These are phyloP conservation scores for Oryzias sinensis DNA, from an alignment of 2,797 vertebrate species.

Conservation along the genomic window DNA sequence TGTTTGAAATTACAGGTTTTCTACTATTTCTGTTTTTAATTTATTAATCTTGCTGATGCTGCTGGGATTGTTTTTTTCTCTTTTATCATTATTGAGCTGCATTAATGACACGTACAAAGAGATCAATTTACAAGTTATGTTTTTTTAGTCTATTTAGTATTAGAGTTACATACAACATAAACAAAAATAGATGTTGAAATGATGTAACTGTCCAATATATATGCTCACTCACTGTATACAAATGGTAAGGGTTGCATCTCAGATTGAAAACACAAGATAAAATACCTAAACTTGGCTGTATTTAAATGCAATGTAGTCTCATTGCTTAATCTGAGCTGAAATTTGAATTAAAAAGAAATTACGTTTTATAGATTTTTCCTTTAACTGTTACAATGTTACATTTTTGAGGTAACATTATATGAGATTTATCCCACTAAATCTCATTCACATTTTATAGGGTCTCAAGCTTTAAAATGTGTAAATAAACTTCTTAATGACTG, in stretches of 20 bases:
- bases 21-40: neutral
- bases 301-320: conserved; percentile 4
- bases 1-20: neutral
- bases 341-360: neutral
- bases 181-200: conserved; percentile 30
- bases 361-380: neutral
- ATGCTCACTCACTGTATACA: conserved; percentile 18
- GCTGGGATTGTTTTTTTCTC: neutral
- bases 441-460: too few species aligned
- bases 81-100: neutral
- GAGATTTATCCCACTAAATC: too few species aligned
- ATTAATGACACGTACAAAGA: conserved; percentile 3
- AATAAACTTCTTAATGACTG: too few species aligned
- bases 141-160: too few species aligned
- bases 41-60: neutral
- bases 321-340: neutral
- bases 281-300: conserved; percentile 1
- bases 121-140: conserved; percentile 4
- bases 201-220: conserved; percentile 16
- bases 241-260: conserved; percentile 21
- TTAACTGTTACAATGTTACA: too few species aligned
- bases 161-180: too few species aligned
- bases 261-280: conserved; percentile 20
- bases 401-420: too few species aligned
- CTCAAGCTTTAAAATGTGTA: too few species aligned